phyloP scores from a whole-genome alignment of 2,113 vertebrate species.

The Benitochromis conjunctus region DNA sequence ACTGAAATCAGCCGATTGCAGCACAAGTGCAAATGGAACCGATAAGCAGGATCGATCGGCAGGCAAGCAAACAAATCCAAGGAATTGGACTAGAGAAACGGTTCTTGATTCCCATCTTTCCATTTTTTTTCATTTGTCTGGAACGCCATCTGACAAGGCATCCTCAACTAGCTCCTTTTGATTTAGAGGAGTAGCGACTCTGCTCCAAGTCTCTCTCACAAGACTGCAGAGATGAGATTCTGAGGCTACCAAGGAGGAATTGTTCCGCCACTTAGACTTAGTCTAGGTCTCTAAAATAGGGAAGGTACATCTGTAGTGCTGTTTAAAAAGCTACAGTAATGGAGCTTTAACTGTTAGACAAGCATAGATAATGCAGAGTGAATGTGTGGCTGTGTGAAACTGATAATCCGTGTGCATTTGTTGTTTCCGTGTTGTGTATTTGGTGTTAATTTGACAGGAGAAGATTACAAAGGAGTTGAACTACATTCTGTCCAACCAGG shows the following conservation, averaged over 20 bases:
- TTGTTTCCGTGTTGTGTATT: background rate
- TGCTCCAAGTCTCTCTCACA: background rate
- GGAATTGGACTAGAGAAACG: background rate
- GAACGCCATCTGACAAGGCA: background rate
- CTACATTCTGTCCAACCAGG: slow-evolving; percentile 92
- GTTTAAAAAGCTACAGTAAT: background rate
- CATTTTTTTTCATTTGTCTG: background rate
- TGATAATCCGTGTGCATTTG: background rate
- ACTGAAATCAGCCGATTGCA: background rate
- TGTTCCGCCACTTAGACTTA: rapidly evolving
- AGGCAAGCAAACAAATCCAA: background rate
- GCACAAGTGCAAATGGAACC: background rate
- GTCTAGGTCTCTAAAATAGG: background rate
- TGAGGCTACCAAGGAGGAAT: background rate
- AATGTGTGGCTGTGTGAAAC: background rate
- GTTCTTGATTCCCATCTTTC: background rate
- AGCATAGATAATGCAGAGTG: background rate
- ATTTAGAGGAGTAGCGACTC: background rate
- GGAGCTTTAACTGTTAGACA: background rate
- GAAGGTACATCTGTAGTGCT: background rate
- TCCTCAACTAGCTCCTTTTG: background rate
- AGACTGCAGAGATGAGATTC: background rate
- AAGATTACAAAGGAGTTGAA: slow-evolving; percentile 92
- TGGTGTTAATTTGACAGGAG: slow-evolving; percentile 75
- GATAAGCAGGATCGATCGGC: background rate